These are phyloP conservation scores for Bubo scandiacus DNA, from an alignment of 2,113 vertebrate species.

Conservation along the genomic window DNA sequence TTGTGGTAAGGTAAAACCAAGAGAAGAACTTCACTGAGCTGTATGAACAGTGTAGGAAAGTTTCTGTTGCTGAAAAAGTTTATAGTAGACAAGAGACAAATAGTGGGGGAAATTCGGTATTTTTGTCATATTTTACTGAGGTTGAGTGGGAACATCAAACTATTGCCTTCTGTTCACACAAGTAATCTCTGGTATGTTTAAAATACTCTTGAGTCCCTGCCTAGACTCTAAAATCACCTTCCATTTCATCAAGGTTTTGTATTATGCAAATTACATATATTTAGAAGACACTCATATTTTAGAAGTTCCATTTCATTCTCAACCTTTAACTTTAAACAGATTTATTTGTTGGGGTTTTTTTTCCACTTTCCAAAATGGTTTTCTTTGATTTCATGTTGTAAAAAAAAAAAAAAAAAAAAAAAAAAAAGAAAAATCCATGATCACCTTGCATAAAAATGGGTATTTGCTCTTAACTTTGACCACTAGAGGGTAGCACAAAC, in stretches of 20 bases:
- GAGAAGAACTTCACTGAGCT: background rate
- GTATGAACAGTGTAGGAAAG: background rate
- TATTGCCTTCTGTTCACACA: constrained; percentile 12
- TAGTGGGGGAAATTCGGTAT: background rate
- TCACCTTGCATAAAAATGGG: background rate
- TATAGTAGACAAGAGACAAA: background rate
- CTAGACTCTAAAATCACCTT: constrained; percentile 14
- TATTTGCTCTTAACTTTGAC: background rate
- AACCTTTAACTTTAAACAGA: background rate
- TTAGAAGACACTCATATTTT: background rate
- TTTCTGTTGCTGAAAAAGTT: background rate
- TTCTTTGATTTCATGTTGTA: background rate
- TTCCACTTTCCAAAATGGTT: background rate
- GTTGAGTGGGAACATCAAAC: constrained; percentile 18
- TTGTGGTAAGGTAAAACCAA: background rate
- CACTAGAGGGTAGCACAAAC: constrained; percentile 65
- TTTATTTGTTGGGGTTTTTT: background rate
- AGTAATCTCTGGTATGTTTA: background rate
- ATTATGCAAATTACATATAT: background rate
- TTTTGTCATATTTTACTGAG: constrained; percentile 11
- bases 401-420: background rate
- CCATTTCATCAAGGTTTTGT: constrained; percentile 39
- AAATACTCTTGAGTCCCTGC: background rate
- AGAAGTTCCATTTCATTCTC: background rate
- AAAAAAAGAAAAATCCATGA: background rate